Base-by-base conservation (phyloP, 2,797 vertebrate genomes). In the Syngnathus acus region DNA sequence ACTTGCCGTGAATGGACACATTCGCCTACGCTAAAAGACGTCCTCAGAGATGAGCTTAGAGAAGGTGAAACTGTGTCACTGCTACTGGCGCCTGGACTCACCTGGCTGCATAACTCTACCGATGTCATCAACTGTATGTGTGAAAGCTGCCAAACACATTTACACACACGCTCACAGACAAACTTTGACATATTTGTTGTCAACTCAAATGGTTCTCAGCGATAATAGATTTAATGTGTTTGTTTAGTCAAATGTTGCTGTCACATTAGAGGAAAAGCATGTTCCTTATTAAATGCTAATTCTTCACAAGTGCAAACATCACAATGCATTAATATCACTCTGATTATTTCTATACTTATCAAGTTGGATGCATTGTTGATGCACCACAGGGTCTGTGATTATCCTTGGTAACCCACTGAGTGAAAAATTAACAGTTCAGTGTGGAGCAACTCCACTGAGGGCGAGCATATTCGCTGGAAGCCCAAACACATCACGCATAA, bases 1-100 rank as follows among this genome's bases (percentile, higher is more conserved):
- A 73, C 69, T 89, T 86, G 75, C 72, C 0, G 2, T 92, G 84
- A 92, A 92, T 90, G 78, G 80, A 67, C 76, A 79, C 84, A 68
- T 87, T 88, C 86, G 79, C 82, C 80, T 71, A 79, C 5, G 87
- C 82, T 90, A 89, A 89, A 88, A 91, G 86, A 88, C 81, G 74
- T 71, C 78, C 77, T 68, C 74, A 62, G 67, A 65, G 73, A 70
- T 67, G 19, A 78, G 78, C 76, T 84, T 76, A 82, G 80, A 55
- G 69, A 74, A 89, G 83, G 84, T 86, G 83, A 89, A 86, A 88
- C 83, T 84, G 76, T 83, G 84, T 82, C 85, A 83, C 87, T 84
- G 80, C 43, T 23, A 67, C 82, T 90, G 89, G 89, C 88, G 86
- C 90, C 90, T 86, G 74, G 72, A 60, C 74, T 88, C 84, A 90